Evolutionary conservation across 1,140 invertebrate genomes (phyloP), one percentile per base, ranked within the genome.

Genomic region (Drosophila micromelanica): DNA sequence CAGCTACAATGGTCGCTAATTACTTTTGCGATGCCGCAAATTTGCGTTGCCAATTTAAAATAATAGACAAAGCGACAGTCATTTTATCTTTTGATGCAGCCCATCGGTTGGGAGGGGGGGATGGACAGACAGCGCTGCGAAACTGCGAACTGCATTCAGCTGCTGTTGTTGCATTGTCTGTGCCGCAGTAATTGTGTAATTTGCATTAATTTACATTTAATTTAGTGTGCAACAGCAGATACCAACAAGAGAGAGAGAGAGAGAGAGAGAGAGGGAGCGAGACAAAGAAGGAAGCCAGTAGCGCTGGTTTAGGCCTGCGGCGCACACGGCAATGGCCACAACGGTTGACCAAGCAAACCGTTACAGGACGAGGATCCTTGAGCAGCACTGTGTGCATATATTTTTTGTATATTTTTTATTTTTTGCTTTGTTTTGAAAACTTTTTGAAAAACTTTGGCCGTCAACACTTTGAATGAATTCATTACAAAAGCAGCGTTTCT

Each of bases 191-290:
- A 86, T 87, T 61, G 68, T 64, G 84, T 86, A 86, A 86, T 86
- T 86, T 86, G 82, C 82, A 86, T 89, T 86, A 86, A 86, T 86
- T 86, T 86, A 86, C 82, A 86, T 87, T 86, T 89, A 89, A 86
- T 86, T 86, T 86, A 42, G 38, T 61, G 51, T 57, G 40, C 56
- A 38, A 57, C 67, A 63, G 49, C 52, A 49, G 38, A 60, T 20
- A 20, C 45, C 9, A 60, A n/a, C n/a, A n/a, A n/a, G n/a, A n/a
- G 11, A 37, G 6, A 62, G 12, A 27, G 30, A 51, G 70, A 46
- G 45, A 38, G 15, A 57, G 45, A 74, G 43, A 40, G 12, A 42
- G 3, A 35, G 15, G 12, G 20, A 49, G 7, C 7, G 12, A 17
- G 11, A 63, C n/a, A 20, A 6, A 52, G 17, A n/a, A 11, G 2